Conservation (phyloP, 2,113 vertebrate species). For the Paracanthobrama guichenoti region DNA sequence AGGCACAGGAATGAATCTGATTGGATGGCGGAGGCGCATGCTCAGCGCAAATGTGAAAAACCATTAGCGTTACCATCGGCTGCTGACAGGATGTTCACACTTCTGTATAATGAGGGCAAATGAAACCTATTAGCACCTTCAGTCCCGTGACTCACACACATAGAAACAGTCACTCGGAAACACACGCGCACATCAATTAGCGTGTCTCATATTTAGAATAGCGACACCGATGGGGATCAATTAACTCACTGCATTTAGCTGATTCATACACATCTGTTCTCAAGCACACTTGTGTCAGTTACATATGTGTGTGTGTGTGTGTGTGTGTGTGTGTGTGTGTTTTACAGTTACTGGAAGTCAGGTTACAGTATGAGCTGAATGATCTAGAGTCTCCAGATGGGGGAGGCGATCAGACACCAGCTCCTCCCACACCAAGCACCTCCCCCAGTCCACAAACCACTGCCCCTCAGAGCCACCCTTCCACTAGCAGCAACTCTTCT, state of each 20-base stretch:
- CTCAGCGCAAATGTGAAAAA: conserved; percentile 1
- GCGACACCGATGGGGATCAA: conserved; percentile 45
- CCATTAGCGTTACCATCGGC: conserved; percentile 26
- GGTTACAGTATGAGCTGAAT: conserved; percentile 90
- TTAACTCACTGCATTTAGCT: conserved; percentile 32
- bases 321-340: conserved; percentile 40
- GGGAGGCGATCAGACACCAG: conserved; percentile 83
- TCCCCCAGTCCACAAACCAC: conserved; percentile 86
- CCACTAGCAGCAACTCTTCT: conserved; percentile 95
- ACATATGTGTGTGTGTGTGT: conserved; percentile 1
- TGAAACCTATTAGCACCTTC: conserved; percentile 54
- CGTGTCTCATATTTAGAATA: conserved; percentile 35
- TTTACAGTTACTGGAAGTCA: conserved; percentile 89
- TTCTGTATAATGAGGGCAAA: conserved; percentile 54
- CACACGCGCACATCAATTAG: conserved; percentile 30
- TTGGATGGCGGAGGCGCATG: background rate
- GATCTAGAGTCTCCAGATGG: conserved; percentile 90
- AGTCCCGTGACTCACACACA: conserved; percentile 29
- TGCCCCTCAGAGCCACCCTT: conserved; percentile 88
- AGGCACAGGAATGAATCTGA: background rate
- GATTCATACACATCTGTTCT: conserved; percentile 24
- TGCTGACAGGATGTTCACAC: conserved; percentile 46
- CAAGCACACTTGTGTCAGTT: background rate
- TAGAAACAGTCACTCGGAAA: conserved; percentile 20
- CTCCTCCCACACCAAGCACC: conserved; percentile 83